Evolutionary conservation across 2,888 invertebrate genomes (phyloP).

Genomic region (Metalampra italica): DNA sequence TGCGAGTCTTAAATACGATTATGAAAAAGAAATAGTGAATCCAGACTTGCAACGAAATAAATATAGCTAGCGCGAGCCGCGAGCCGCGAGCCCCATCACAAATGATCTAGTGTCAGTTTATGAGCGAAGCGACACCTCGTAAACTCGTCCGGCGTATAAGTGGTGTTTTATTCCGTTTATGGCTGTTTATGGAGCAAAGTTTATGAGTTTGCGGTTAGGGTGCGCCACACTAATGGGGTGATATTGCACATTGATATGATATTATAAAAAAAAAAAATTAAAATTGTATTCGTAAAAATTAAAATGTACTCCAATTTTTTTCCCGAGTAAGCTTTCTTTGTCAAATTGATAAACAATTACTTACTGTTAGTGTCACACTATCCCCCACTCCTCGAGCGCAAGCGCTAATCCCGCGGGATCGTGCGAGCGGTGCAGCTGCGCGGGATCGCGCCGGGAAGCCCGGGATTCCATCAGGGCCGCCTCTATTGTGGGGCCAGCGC

Average conservation of each 20-base stretch:
- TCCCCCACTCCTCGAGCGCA: background rate
- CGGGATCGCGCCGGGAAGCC: background rate
- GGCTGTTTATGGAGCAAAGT: background rate
- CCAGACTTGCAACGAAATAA: no score
- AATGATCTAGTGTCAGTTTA: no score
- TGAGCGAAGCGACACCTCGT: constrained; percentile 1
- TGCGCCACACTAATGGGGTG: no score
- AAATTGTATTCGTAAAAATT: no score
- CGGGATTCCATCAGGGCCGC: background rate
- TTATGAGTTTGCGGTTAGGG: background rate
- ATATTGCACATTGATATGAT: no score
- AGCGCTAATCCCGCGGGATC: constrained; percentile 3
- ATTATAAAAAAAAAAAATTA: no score
- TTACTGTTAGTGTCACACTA: background rate
- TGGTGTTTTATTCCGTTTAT: background rate
- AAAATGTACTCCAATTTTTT: no score
- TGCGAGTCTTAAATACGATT: no score
- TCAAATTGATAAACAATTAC: background rate
- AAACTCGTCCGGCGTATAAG: background rate
- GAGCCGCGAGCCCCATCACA: no score
- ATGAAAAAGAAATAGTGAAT: no score
- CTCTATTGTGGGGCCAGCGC: background rate
- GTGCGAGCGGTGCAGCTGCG: constrained; percentile 6
- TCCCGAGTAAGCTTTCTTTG: no score
- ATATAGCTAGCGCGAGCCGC: no score